Percentiles rank a stretch among this genome's conserved stretches.
Evolutionary conservation across 2,113 vertebrate genomes (phyloP).

Genomic region (Sciurus niger): DNA sequence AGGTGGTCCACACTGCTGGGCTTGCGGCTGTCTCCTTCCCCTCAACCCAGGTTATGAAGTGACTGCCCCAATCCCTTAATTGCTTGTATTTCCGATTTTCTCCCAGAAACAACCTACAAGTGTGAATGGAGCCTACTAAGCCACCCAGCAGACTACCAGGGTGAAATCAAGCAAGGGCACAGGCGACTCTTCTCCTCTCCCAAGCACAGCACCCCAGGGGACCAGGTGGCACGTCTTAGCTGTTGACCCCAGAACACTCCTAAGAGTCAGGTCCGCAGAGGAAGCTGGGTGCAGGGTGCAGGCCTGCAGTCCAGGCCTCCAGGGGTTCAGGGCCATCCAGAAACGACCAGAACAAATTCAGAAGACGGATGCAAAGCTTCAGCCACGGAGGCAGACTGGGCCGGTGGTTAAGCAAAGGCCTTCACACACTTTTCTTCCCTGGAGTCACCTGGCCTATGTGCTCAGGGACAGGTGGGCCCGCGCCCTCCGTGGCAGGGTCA

Average conservation of each 20-base stretch:
- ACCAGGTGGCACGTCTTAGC: background rate
- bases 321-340: background rate
- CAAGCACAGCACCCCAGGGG: slow-evolving; percentile 79
- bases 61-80: slow-evolving; percentile 43
- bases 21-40: background rate
- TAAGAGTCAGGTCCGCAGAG: background rate
- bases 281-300: background rate
- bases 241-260: background rate
- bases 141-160: slow-evolving; percentile 87
- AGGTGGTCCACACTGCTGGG: background rate
- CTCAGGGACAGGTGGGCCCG: background rate
- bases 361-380: too few species aligned
- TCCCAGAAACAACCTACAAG: slow-evolving; percentile 87
- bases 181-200: slow-evolving; percentile 87
- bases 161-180: slow-evolving; percentile 87
- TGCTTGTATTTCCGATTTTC: slow-evolving; percentile 20
- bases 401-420: background rate
- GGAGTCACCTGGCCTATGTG: too few species aligned
- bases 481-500: background rate
- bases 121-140: slow-evolving; percentile 91
- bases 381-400: background rate
- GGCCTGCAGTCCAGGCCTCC: too few species aligned
- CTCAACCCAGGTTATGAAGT: background rate
- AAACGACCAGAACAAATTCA: too few species aligned
- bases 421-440: background rate